Percentiles rank a stretch among this genome's conserved stretches.
These are phyloP conservation scores for Mesaphorura yosii DNA, from an alignment of 1,140 invertebrate genomes.

Conservation along the genomic window DNA sequence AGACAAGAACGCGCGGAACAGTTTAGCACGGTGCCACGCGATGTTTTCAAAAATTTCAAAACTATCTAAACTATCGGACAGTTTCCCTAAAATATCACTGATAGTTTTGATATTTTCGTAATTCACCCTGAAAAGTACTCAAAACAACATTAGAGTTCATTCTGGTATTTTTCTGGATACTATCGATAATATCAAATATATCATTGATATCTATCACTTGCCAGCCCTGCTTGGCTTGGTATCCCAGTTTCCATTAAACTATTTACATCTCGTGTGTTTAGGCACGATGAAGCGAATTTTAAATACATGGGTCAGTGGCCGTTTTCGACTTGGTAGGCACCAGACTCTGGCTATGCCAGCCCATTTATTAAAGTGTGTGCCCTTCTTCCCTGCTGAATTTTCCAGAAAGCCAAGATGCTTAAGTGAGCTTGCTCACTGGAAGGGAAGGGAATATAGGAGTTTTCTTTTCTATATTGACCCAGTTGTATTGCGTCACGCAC, in stretches of 20 bases:
- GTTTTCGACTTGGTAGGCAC: neutral
- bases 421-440: constrained; percentile 16
- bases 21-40: too few species aligned
- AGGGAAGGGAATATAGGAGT: constrained; percentile 20
- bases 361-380: neutral
- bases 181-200: too few species aligned
- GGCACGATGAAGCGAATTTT: constrained; percentile 33
- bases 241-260: neutral
- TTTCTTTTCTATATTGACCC: constrained; percentile 22
- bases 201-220: too few species aligned
- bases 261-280: constrained; percentile 8
- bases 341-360: neutral
- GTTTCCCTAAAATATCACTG: constrained; percentile 26
- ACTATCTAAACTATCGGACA: constrained; percentile 32
- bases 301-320: constrained; percentile 32
- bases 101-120: too few species aligned
- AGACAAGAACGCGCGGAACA: too few species aligned
- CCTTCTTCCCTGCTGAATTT: neutral
- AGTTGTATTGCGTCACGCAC: constrained; percentile 9
- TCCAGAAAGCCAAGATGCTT: constrained; percentile 18
- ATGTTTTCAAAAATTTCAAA: too few species aligned
- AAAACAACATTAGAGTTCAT: too few species aligned
- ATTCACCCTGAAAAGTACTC: too few species aligned
- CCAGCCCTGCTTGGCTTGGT: constrained; percentile 4
- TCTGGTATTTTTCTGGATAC: too few species aligned